Evolutionary conservation across 2,113 vertebrate genomes (phyloP).

Genomic region (Smithornis capensis): DNA sequence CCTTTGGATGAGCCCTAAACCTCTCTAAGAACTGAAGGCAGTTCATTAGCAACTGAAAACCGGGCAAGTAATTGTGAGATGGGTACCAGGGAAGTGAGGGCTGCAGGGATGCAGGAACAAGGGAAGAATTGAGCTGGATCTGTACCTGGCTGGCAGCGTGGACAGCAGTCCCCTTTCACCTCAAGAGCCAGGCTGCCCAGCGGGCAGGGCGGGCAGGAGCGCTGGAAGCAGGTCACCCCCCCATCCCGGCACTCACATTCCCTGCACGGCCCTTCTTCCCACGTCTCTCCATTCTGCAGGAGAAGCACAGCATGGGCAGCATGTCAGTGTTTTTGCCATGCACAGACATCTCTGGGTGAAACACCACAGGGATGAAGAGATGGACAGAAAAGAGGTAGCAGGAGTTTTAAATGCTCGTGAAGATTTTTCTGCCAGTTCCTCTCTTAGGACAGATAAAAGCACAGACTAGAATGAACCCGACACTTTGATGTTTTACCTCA

Average conservation of each 20-base stretch:
- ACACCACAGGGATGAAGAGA: neutral
- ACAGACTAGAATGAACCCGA: neutral
- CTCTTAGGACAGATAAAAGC: neutral
- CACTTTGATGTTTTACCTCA: conserved; percentile 64
- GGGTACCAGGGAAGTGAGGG: rapidly evolving
- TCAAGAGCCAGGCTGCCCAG: conserved; percentile 68
- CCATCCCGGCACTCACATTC: conserved; percentile 80
- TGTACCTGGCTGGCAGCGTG: conserved; percentile 81
- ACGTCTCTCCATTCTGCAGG: conserved; percentile 74
- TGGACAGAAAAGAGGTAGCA: too few species aligned
- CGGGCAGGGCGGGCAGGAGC: conserved; percentile 83
- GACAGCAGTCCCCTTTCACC: conserved; percentile 80
- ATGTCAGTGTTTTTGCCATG: rapidly evolving
- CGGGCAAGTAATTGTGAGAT: rapidly evolving
- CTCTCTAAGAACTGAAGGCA: neutral
- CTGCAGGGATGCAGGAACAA: rapidly evolving
- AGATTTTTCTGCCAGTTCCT: neutral
- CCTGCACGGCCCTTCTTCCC: conserved; percentile 79
- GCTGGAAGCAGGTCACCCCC: conserved; percentile 82
- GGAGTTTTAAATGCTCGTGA: neutral
- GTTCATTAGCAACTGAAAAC: neutral
- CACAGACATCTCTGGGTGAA: rapidly evolving
- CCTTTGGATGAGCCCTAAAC: neutral
- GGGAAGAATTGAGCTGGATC: rapidly evolving
- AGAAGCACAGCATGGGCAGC: neutral